Conservation (phyloP, 2,797 vertebrate species). For the Pipistrellus pygmaeus region DNA sequence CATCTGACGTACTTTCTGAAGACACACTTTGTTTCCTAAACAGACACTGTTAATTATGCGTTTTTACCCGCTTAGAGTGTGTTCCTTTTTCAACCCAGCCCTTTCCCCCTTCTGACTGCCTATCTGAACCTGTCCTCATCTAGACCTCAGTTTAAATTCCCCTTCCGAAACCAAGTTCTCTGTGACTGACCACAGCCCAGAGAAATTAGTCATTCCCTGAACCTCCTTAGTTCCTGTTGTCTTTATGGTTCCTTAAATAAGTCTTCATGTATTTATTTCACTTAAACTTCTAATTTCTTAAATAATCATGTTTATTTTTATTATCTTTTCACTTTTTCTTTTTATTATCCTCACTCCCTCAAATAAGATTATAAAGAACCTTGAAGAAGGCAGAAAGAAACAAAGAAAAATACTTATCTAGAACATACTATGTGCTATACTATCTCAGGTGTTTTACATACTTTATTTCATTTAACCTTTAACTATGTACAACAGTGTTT, state of each 20-base stretch:
- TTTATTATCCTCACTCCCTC: background rate
- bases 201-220: background rate
- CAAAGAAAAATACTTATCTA: constrained; percentile 12
- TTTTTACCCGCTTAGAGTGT: background rate
- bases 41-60: background rate
- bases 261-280: background rate
- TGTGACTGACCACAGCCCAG: constrained; percentile 24
- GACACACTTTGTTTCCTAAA: background rate
- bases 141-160: constrained; percentile 29
- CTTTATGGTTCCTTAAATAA: background rate
- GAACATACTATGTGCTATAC: background rate
- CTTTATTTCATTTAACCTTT: constrained; percentile 55
- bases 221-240: background rate
- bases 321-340: constrained; percentile 50
- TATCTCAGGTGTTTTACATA: background rate
- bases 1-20: constrained; percentile 1
- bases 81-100: background rate
- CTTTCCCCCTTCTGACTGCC: background rate
- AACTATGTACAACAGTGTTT: background rate
- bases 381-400: constrained; percentile 55
- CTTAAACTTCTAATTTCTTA: constrained; percentile 29
- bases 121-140: background rate
- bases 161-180: constrained; percentile 45
- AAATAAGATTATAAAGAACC: constrained; percentile 42
- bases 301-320: constrained; percentile 52